These are phyloP conservation scores for Hystrix brachyura DNA, from an alignment of 2,113 vertebrate genomes.

Conservation along the genomic window DNA sequence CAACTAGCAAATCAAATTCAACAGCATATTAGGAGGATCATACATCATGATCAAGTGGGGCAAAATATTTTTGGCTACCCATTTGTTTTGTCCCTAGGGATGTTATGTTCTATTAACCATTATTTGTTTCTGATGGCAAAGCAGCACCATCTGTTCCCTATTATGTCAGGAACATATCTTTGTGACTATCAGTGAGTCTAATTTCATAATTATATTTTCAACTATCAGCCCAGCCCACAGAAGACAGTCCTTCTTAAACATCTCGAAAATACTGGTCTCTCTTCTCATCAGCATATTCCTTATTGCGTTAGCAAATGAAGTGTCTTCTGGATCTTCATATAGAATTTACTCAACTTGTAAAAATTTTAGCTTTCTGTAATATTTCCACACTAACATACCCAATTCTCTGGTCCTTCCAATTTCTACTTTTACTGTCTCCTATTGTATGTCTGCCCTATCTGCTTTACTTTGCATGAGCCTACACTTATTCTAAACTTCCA, in stretches of 20 bases:
- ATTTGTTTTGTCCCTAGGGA: background rate
- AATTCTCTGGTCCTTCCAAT: background rate
- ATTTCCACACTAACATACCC: background rate
- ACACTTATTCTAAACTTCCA: background rate
- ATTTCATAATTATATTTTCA: slow-evolving; percentile 37
- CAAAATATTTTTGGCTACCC: background rate
- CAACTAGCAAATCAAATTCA: background rate
- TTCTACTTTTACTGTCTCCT: background rate
- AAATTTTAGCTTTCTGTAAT: background rate
- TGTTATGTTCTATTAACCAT: background rate
- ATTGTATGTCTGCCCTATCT: background rate
- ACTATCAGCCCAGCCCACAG: background rate
- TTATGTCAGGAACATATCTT: background rate
- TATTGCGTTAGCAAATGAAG: background rate
- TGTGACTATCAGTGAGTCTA: background rate
- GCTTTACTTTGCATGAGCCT: background rate
- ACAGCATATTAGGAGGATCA: background rate
- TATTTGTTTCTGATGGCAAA: background rate
- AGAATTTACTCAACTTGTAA: background rate
- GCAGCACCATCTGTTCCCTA: background rate
- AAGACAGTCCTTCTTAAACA: background rate
- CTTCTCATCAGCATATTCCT: background rate
- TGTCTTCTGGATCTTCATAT: background rate
- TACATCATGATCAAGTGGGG: background rate
- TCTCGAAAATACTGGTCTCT: background rate